Conservation (phyloP, 2,888 invertebrate species). For the Ramazzottius varieornatus region DNA sequence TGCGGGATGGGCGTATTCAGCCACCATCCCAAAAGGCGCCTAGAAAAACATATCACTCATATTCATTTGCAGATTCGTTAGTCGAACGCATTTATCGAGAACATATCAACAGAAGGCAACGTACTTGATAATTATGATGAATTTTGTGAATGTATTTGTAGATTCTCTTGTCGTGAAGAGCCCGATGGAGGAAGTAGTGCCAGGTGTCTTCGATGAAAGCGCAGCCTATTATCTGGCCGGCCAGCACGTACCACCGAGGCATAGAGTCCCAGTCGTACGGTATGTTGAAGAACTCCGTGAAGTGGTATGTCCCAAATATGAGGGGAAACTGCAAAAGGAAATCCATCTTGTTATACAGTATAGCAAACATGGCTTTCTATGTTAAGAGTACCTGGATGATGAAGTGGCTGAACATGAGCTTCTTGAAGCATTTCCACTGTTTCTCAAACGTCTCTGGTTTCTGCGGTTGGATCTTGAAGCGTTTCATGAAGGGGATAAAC, state of each 20-base stretch:
- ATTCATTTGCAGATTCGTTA: too few relatives aligned
- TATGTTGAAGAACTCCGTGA: constrained; percentile 15
- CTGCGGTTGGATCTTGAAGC: constrained; percentile 17
- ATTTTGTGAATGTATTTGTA: constrained; percentile 19
- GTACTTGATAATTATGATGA: constrained; percentile 16
- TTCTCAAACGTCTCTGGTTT: constrained; percentile 14
- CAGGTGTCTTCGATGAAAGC: constrained; percentile 17
- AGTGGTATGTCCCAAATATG: constrained; percentile 15
- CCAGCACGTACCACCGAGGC: constrained; percentile 15
- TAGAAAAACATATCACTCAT: constrained; percentile 7
- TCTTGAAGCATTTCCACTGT: constrained; percentile 18
- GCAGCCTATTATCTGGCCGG: constrained; percentile 11
- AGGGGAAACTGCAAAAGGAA: constrained; percentile 14
- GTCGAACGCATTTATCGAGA: too few relatives aligned
- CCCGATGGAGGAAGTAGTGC: constrained; percentile 17
- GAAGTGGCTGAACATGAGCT: constrained; percentile 18
- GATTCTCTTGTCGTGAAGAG: constrained; percentile 15
- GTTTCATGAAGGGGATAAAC: constrained; percentile 17
- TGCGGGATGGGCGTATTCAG: constrained; percentile 18
- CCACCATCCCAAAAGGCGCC: constrained; percentile 18
- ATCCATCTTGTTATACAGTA: not conserved
- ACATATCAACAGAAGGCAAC: too few relatives aligned
- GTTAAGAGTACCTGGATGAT: constrained; percentile 14
- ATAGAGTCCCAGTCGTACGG: constrained; percentile 16
- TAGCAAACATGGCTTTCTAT: not conserved